A percentile compares a stretch with the other conserved stretches of the same genome.
Conservation (phyloP, 2,888 invertebrate genomes). For the Drosophila limbata region DNA sequence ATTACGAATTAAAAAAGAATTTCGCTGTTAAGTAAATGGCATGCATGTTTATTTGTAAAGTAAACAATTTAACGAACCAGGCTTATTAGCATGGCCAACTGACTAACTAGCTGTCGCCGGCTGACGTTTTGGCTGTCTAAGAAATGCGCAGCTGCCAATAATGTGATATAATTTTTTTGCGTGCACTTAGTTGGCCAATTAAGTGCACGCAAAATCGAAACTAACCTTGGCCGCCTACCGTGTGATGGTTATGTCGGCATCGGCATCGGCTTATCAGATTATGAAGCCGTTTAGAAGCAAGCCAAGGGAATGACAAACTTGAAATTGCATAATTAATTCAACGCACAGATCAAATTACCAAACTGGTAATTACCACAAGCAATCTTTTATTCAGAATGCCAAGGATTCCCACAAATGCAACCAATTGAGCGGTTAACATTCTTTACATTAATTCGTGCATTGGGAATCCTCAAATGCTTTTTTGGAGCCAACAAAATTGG, state of each 20-base stretch:
- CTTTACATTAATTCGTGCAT: background rate
- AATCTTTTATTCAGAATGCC: constrained; percentile 1
- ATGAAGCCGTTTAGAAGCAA: constrained; percentile 16
- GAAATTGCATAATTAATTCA: constrained; percentile 29
- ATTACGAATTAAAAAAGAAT: background rate
- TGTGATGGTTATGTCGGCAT: constrained; percentile 9
- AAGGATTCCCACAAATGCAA: background rate
- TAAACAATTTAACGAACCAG: constrained; percentile 1
- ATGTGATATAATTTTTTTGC: constrained; percentile 31
- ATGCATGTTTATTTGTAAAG: background rate
- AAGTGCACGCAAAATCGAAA: constrained; percentile 46
- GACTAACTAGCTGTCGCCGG: background rate
- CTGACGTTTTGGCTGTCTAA: background rate
- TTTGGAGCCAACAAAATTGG: no score
- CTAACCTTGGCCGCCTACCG: constrained; percentile 43
- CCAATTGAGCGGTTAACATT: background rate
- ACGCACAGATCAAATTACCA: constrained; percentile 23
- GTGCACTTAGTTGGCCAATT: constrained; percentile 42
- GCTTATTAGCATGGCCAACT: constrained; percentile 53
- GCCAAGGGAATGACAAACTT: constrained; percentile 24
- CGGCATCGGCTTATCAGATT: constrained; percentile 31
- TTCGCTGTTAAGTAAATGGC: background rate
- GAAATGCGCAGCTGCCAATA: constrained; percentile 48
- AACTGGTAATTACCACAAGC: constrained; percentile 1
- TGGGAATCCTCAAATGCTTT: no score